A percentile compares a stretch with the other conserved stretches of the same genome.
Conservation (phyloP, 2,888 invertebrate genomes). For the Disparrhopalites patrizii region DNA sequence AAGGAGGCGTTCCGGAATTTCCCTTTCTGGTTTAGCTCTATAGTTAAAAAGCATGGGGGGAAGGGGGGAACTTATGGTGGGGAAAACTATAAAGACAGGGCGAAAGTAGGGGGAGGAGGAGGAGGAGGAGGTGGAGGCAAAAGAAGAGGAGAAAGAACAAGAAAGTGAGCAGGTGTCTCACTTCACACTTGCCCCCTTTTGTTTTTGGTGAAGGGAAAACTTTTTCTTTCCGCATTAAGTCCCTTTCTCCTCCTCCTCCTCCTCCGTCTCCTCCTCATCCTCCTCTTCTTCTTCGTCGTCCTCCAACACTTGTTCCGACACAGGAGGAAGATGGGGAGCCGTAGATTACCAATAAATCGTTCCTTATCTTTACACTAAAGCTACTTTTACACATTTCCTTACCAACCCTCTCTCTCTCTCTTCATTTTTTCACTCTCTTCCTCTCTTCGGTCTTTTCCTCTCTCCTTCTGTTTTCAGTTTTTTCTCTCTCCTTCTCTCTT, state of each 20-base stretch:
- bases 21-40: no score
- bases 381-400: neutral
- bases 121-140: neutral
- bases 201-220: constrained; percentile 17
- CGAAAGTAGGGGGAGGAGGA: no score
- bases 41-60: no score
- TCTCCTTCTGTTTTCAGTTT: no score
- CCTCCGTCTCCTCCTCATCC: constrained; percentile 4
- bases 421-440: no score
- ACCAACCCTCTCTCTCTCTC: neutral
- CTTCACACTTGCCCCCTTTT: constrained; percentile 29
- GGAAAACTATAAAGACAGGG: no score
- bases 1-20: neutral
- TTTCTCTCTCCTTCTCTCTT: no score
- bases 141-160: constrained; percentile 1
- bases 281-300: no score
- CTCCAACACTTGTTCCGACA: no score
- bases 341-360: constrained; percentile 24
- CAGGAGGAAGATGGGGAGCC: no score
- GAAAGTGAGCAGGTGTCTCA: constrained; percentile 26
- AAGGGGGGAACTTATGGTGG: no score
- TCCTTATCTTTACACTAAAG: constrained; percentile 11
- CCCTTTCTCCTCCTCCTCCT: no score
- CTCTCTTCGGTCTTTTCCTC: neutral
- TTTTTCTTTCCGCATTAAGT: constrained; percentile 17